phyloP scores from a whole-genome alignment of 2,113 vertebrate species.

The Hoplias malabaricus region DNA sequence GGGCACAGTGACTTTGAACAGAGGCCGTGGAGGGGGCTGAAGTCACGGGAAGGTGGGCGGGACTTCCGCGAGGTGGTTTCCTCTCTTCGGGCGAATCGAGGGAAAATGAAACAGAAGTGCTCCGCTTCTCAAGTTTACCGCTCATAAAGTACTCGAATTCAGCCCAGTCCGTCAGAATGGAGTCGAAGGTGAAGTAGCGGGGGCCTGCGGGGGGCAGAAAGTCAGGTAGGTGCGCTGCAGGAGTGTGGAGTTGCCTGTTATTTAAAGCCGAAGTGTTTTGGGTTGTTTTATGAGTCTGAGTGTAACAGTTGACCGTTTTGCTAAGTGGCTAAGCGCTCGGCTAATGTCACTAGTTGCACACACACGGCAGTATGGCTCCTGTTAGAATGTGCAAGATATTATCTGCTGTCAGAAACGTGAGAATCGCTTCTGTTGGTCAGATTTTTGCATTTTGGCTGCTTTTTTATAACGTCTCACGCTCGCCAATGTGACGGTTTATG shows the following conservation, averaged over 20 bases:
- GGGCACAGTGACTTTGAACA: conserved; percentile 37
- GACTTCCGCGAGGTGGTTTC: conserved; percentile 44
- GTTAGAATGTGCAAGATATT: not conserved
- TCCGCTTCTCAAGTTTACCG: conserved; percentile 32
- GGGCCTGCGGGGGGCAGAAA: not conserved
- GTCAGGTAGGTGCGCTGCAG: conserved; percentile 53
- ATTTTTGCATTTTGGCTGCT: not conserved
- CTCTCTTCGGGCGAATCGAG: conserved; percentile 36
- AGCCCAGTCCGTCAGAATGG: no score
- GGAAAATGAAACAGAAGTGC: conserved; percentile 48
- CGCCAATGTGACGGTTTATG: not conserved
- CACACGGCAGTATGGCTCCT: not conserved
- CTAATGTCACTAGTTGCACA: conserved; percentile 28
- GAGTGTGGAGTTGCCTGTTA: not conserved
- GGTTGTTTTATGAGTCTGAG: conserved; percentile 5
- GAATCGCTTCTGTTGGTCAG: not conserved
- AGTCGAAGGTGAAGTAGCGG: conserved; percentile 36
- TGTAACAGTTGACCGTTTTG: conserved; percentile 10
- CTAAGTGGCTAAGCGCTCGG: conserved; percentile 40
- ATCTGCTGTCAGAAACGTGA: not conserved
- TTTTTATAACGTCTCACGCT: not conserved
- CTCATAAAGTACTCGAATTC: no score
- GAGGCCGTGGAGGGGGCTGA: not conserved
- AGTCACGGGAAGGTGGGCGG: conserved; percentile 25
- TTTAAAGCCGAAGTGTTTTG: not conserved